phyloP scores from a whole-genome alignment of 1,140 invertebrate genomes.

The Meloidogyne floridensis region DNA sequence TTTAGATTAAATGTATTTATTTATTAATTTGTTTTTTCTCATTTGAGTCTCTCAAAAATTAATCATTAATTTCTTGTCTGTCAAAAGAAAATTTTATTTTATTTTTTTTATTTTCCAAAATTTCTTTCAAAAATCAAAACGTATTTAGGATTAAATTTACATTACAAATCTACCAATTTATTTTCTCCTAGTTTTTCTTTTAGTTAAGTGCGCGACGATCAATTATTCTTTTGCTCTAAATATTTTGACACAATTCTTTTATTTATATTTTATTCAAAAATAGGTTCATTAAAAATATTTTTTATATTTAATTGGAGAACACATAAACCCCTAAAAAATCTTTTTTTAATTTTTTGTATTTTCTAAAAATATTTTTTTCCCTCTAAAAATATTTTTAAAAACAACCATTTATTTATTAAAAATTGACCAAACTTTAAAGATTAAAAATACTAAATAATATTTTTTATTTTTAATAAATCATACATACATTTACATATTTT shows the following conservation, averaged over 20 bases:
- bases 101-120: no score
- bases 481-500: neutral
- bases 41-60: no score
- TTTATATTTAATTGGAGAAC: neutral
- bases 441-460: neutral
- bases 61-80: no score
- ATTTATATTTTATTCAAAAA: no score
- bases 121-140: no score
- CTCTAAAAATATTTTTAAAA: neutral
- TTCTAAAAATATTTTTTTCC: neutral
- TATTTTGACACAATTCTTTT: neutral
- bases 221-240: neutral
- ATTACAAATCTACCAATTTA: constrained; percentile 1
- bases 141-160: neutral
- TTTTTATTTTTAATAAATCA: constrained; percentile 6
- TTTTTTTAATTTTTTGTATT: neutral
- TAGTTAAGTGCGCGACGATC: constrained; percentile 1
- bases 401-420: neutral
- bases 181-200: neutral
- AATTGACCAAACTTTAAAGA: neutral
- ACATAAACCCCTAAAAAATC: neutral
- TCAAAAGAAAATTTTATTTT: no score
- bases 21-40: no score
- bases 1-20: no score
- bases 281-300: neutral